A percentile compares a stretch with the other conserved stretches of the same genome.
phyloP scores from a whole-genome alignment of 2,888 invertebrate genomes.

The Zaprionus bogoriensis region DNA sequence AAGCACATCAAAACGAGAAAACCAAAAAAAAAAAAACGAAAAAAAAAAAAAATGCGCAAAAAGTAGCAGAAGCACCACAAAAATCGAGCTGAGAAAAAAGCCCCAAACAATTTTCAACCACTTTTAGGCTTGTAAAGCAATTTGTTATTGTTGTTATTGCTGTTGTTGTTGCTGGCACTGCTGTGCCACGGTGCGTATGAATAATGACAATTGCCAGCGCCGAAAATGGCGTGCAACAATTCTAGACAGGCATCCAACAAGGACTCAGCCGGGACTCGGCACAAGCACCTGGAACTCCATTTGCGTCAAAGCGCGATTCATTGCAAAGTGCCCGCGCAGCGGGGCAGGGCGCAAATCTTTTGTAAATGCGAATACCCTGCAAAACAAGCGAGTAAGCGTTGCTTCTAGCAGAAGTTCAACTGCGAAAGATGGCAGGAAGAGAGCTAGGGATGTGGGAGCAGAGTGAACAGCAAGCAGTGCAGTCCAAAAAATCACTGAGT shows the following conservation, averaged over 20 bases:
- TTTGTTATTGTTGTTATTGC: constrained; percentile 47
- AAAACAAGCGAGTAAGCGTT: background rate
- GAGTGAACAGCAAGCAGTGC: too few relatives aligned
- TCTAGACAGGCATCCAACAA: constrained; percentile 16
- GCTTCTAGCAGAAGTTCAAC: background rate
- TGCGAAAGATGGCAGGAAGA: background rate
- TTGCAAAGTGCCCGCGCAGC: background rate
- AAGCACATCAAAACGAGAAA: constrained; percentile 2
- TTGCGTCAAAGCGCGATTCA: constrained; percentile 4
- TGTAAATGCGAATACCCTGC: constrained; percentile 21
- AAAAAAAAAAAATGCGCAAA: background rate
- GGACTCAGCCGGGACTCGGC: background rate
- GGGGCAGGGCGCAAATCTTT: background rate
- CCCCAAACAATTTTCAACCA: constrained; percentile 50
- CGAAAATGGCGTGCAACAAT: constrained; percentile 46
- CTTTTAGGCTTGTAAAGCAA: constrained; percentile 46
- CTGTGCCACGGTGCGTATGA: constrained; percentile 64
- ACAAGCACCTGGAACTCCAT: constrained; percentile 11
- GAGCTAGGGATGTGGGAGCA: too few relatives aligned
- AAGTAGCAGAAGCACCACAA: background rate
- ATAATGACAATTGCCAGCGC: constrained; percentile 58
- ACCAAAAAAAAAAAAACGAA: background rate
- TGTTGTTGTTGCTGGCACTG: constrained; percentile 4
- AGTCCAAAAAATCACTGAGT: too few relatives aligned
- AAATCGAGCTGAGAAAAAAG: constrained; percentile 16